Percentiles rank a stretch among this genome's conserved stretches.
Evolutionary conservation across 2,113 vertebrate genomes (phyloP).

Genomic region (Rhynchomys soricoides): DNA sequence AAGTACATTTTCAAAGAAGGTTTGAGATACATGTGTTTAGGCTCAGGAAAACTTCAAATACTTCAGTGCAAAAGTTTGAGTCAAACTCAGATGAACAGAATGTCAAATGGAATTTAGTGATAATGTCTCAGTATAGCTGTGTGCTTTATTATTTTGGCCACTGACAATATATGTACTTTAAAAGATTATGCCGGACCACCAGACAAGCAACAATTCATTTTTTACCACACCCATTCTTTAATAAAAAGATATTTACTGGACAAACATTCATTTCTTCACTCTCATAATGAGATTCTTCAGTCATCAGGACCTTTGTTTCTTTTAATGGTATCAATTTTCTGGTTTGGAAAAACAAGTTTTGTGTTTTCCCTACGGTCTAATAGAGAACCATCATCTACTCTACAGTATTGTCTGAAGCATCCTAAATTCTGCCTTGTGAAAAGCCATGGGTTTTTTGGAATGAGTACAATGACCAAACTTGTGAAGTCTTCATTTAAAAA

Average conservation of each 20-base stretch:
- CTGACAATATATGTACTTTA: background rate
- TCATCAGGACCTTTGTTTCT: background rate
- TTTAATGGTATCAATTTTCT: background rate
- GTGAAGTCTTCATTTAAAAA: background rate
- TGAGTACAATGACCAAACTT: background rate
- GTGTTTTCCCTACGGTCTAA: background rate
- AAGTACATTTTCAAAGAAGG: conserved; percentile 1
- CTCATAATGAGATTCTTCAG: background rate
- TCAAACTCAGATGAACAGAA: conserved; percentile 46
- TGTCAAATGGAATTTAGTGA: conserved; percentile 50
- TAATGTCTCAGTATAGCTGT: background rate
- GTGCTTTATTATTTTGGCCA: conserved; percentile 5
- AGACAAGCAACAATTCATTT: background rate
- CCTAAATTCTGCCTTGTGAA: background rate
- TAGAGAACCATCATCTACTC: background rate
- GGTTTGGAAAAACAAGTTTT: background rate
- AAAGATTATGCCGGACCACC: background rate
- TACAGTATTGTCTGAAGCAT: background rate
- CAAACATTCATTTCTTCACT: background rate
- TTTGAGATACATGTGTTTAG: background rate
- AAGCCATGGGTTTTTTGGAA: background rate
- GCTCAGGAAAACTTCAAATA: background rate
- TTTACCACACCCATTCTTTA: background rate
- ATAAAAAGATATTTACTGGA: background rate
- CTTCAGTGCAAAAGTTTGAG: conserved; percentile 16